Evolutionary conservation across 2,888 invertebrate genomes (phyloP).

Genomic region (Opisthograptis luteolata): DNA sequence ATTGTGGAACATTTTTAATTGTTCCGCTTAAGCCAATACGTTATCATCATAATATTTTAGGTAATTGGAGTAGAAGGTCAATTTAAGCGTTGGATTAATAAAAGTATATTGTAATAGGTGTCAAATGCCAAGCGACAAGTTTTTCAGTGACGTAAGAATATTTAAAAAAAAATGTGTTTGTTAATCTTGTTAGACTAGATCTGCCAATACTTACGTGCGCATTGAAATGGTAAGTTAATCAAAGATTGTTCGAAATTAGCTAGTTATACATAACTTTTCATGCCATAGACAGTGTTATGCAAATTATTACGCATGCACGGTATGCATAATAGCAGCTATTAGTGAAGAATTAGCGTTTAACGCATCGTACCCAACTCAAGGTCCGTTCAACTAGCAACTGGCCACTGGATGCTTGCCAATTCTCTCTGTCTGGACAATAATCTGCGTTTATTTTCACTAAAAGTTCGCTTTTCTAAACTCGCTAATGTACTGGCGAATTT

Average conservation of each 20-base stretch:
- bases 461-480: constrained; percentile 50
- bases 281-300: constrained; percentile 23
- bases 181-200: constrained; percentile 11
- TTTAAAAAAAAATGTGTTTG: constrained; percentile 1
- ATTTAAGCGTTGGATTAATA: constrained; percentile 15
- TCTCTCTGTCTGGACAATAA: constrained; percentile 60
- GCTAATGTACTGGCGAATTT: constrained; percentile 44
- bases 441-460: constrained; percentile 59
- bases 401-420: constrained; percentile 60
- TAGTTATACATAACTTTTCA: constrained; percentile 9
- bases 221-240: constrained; percentile 6
- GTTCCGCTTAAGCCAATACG: constrained; percentile 46
- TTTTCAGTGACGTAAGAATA: neutral
- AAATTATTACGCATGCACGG: constrained; percentile 35
- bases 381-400: constrained; percentile 51
- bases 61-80: constrained; percentile 31
- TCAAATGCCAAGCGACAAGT: constrained; percentile 9
- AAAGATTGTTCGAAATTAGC: neutral
- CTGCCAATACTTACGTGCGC: neutral
- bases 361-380: constrained; percentile 57
- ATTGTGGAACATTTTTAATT: constrained; percentile 39
- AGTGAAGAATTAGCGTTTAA: constrained; percentile 49
- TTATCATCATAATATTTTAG: constrained; percentile 35
- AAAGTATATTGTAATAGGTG: constrained; percentile 1
- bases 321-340: constrained; percentile 42